Percentiles rank a stretch among this genome's conserved stretches.
These are phyloP conservation scores for Cyrtorhinus lividipennis DNA, from an alignment of 1,140 invertebrate genomes.

Conservation along the genomic window DNA sequence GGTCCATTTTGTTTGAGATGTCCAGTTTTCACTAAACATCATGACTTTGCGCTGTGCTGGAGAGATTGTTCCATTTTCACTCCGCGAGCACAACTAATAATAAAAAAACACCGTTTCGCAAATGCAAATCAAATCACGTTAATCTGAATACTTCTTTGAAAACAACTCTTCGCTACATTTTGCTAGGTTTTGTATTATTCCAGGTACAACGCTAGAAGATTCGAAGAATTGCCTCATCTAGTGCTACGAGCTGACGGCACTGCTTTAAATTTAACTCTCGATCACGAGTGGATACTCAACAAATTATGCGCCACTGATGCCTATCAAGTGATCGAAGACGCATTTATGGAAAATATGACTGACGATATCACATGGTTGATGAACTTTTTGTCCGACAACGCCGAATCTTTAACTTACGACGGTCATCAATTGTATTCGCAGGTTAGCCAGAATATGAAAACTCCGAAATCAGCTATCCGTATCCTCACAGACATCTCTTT, in stretches of 20 bases:
- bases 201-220: conserved; percentile 61
- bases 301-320: conserved; percentile 49
- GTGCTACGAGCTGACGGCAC: conserved; percentile 29
- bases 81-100: no score
- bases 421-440: conserved; percentile 59
- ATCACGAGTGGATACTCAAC: conserved; percentile 55
- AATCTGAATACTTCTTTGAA: no score
- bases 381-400: conserved; percentile 1
- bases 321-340: conserved; percentile 1
- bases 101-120: no score
- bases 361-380: conserved; percentile 1
- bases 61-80: no score
- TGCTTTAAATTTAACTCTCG: conserved; percentile 36
- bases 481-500: no score
- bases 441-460: conserved; percentile 16
- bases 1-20: no score
- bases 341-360: background rate
- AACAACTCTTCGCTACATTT: no score
- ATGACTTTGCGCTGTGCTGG: no score
- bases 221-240: conserved; percentile 69
- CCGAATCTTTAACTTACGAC: conserved; percentile 48
- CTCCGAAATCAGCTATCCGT: no score
- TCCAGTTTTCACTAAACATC: no score
- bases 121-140: no score
- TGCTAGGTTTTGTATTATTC: no score